These are phyloP conservation scores for Leptatherina wallacei DNA, from an alignment of 2,797 vertebrate genomes.

Conservation along the genomic window DNA sequence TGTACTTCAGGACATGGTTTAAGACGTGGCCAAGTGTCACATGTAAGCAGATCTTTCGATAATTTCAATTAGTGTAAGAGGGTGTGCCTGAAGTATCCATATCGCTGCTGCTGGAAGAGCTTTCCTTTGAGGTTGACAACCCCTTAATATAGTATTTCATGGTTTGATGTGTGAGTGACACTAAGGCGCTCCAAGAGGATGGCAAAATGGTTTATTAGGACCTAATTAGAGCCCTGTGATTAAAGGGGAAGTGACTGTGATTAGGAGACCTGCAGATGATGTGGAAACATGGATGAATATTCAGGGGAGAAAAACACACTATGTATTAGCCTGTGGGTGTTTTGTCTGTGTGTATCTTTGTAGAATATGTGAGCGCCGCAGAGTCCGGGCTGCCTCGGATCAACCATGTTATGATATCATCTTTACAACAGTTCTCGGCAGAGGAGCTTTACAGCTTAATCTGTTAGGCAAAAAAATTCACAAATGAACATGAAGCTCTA, in stretches of 20 bases:
- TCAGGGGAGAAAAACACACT: constrained; percentile 72
- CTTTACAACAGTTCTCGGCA: constrained; percentile 48
- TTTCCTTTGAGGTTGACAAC: constrained; percentile 80
- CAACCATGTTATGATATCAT: constrained; percentile 63
- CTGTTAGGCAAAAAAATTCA: constrained; percentile 64
- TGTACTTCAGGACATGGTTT: constrained; percentile 64
- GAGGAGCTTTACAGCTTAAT: constrained; percentile 54
- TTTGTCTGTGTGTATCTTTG: constrained; percentile 42
- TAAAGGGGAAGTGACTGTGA: constrained; percentile 88
- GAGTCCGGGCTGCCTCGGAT: constrained; percentile 47
- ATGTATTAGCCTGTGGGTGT: constrained; percentile 54
- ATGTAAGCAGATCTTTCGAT: constrained; percentile 78
- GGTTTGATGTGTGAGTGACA: constrained; percentile 86
- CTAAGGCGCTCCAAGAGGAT: constrained; percentile 76
- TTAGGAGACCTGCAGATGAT: constrained; percentile 84
- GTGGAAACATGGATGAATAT: constrained; percentile 84
- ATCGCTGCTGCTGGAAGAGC: constrained; percentile 74
- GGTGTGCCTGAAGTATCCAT: constrained; percentile 78
- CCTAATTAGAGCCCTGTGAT: constrained; percentile 86
- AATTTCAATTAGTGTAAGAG: constrained; percentile 83
- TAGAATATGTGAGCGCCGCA: constrained; percentile 36
- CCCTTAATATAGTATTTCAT: constrained; percentile 82
- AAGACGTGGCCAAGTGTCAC: constrained; percentile 75
- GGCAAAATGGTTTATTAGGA: constrained; percentile 86
- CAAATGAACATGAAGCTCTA: constrained; percentile 4